A percentile compares a stretch with the other conserved stretches of the same genome.
Conservation (phyloP, 2,113 vertebrate species). For the Paraplagusia blochii region DNA sequence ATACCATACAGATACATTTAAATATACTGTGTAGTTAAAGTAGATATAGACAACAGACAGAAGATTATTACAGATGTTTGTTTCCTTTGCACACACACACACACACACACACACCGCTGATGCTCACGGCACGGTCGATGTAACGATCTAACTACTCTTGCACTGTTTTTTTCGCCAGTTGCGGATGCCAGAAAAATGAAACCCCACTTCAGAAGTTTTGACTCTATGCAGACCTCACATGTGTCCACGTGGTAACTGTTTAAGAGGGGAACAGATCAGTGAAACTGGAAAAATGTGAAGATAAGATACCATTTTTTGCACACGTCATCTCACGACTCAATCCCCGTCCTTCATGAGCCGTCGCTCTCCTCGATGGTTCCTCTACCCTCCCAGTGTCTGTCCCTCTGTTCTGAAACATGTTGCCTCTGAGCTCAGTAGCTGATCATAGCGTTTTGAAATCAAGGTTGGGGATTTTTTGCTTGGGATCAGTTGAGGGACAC, state of each 20-base stretch:
- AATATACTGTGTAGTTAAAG: slow-evolving; percentile 44
- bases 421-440: slow-evolving; percentile 29
- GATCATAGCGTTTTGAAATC: slow-evolving; percentile 26
- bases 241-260: slow-evolving; percentile 24
- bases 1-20: slow-evolving; percentile 50
- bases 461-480: slow-evolving; percentile 18
- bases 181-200: slow-evolving; percentile 39
- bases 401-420: slow-evolving; percentile 11
- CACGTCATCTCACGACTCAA: slow-evolving; percentile 23
- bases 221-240: slow-evolving; percentile 72
- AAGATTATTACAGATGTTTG: slow-evolving; percentile 52
- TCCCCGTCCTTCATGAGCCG: neutral
- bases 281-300: slow-evolving; percentile 32
- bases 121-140: slow-evolving; percentile 28
- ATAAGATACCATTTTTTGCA: slow-evolving; percentile 36
- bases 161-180: slow-evolving; percentile 28
- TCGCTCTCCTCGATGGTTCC: neutral
- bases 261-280: slow-evolving; percentile 7
- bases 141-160: slow-evolving; percentile 40
- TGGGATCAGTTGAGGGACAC: slow-evolving; percentile 25
- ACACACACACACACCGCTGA: slow-evolving; percentile 45
- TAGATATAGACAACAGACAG: slow-evolving; percentile 50
- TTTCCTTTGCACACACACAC: slow-evolving; percentile 53
- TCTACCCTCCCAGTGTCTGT: slow-evolving; percentile 19
- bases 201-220: slow-evolving; percentile 47